A percentile compares a stretch with the other conserved stretches of the same genome.
Conservation (phyloP, 2,113 vertebrate genomes). For the Ameiurus melas region DNA sequence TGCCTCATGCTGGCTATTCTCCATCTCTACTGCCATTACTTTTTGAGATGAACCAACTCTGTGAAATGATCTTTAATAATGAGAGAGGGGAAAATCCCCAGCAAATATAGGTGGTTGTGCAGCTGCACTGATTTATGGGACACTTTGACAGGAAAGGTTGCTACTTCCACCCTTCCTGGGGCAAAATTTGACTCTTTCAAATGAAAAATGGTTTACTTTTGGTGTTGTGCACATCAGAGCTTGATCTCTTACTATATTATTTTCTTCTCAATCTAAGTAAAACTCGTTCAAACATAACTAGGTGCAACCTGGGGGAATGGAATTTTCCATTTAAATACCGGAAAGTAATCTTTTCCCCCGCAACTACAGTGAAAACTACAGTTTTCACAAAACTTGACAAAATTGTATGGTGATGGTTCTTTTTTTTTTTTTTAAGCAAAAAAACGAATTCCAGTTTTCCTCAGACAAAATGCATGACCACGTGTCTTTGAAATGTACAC, state of each 20-base stretch:
- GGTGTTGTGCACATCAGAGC: background rate
- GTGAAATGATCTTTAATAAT: slow-evolving; percentile 26
- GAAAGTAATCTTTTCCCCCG: background rate
- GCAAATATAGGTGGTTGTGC: background rate
- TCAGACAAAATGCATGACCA: background rate
- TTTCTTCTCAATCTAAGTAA: background rate
- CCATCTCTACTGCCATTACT: slow-evolving; percentile 56
- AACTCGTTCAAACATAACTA: background rate
- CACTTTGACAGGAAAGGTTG: slow-evolving; percentile 5
- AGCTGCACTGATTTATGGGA: background rate
- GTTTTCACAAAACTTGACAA: background rate
- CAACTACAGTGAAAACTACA: background rate
- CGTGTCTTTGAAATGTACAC: background rate
- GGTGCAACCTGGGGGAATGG: too few relatives aligned
- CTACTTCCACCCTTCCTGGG: background rate
- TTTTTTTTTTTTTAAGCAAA: background rate
- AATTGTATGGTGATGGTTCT: background rate
- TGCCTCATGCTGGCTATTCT: slow-evolving; percentile 57
- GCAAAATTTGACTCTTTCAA: background rate
- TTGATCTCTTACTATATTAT: too few relatives aligned
- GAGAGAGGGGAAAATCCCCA: slow-evolving; percentile 21
- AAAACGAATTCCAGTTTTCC: background rate
- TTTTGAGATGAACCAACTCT: slow-evolving; percentile 44
- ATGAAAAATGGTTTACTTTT: background rate
- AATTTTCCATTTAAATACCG: background rate